Evolutionary conservation across 2,888 invertebrate genomes (phyloP), one percentile per base, ranked within the genome.

Genomic region (Cyaniris semiargus): DNA sequence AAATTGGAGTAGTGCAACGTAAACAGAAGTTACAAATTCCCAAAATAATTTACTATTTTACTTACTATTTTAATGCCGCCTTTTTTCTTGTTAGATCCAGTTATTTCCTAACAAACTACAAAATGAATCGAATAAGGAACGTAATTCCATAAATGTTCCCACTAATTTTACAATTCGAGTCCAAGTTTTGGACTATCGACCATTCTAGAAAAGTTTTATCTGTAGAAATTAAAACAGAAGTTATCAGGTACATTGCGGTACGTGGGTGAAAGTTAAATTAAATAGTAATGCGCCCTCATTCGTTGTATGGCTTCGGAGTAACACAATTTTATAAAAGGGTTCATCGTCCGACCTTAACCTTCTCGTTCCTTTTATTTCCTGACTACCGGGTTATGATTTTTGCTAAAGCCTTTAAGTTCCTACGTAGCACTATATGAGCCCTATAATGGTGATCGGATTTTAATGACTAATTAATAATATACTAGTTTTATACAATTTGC

Each of bases 261-360:
- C 15, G 21, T 66, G 7, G n/a, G 13, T 60, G 23, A 5, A 4
- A 66, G 66, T 66, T 31, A 13, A 27, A 66, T 66, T 31, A 66
- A 31, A 66, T 23, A 31, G 27, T 66, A 15, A 18, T 66, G 66
- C 66, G 66, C 27, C 66, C 66, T 66, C 27, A 66, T 66, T 31
- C 15, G 10, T 23, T 15, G 66, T 66, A 66, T 31, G 66, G 66
- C 66, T 66, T 66, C 27, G 15, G 15, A 31, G 66, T 66, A 66
- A 66, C 66, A 66, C 66, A 66, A 66, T 66, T 66, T 66, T 66
- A 44, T 44, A 66, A 66, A 66, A 66, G 66, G 66, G 27, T 66
- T 66, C 15, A 27, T 66, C 27, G 66, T 66, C 66, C 27, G 66
- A 15, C 66, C 66, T 27, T 66, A 66, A 21, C 23, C 60, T 60